Conservation (phyloP, 2,797 vertebrate species). For the Pipistrellus pygmaeus region DNA sequence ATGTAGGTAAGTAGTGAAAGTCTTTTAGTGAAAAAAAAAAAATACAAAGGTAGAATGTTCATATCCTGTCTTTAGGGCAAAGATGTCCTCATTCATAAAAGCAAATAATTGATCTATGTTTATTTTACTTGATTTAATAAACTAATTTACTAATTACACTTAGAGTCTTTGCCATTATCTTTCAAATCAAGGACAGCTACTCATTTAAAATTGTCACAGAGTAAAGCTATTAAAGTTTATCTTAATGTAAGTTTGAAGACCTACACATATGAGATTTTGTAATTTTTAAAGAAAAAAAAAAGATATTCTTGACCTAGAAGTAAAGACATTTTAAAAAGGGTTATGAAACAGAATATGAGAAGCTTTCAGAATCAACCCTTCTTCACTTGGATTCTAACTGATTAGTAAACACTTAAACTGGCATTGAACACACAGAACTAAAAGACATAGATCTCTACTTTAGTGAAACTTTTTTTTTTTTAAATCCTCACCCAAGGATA, state of each 20-base stretch:
- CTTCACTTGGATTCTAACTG: not conserved
- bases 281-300: not conserved
- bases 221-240: conserved; percentile 21
- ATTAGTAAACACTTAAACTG: not conserved
- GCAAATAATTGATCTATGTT: not conserved
- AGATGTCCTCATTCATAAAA: conserved; percentile 1
- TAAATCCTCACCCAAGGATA: no score
- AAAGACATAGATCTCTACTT: not conserved
- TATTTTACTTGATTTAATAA: conserved; percentile 31
- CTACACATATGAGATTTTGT: not conserved
- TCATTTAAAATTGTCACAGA: conserved; percentile 1
- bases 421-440: not conserved
- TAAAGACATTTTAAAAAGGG: not conserved
- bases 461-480: not conserved
- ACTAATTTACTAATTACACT: not conserved
- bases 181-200: conserved; percentile 33
- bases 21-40: not conserved
- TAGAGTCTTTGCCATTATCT: not conserved
- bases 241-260: not conserved
- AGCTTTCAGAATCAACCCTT: not conserved
- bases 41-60: not conserved
- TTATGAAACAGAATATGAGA: not conserved
- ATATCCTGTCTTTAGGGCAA: not conserved
- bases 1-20: not conserved
- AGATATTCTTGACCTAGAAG: not conserved